Evolutionary conservation across 2,113 vertebrate species (phyloP).

Genomic region (Leptosomus discolor): DNA sequence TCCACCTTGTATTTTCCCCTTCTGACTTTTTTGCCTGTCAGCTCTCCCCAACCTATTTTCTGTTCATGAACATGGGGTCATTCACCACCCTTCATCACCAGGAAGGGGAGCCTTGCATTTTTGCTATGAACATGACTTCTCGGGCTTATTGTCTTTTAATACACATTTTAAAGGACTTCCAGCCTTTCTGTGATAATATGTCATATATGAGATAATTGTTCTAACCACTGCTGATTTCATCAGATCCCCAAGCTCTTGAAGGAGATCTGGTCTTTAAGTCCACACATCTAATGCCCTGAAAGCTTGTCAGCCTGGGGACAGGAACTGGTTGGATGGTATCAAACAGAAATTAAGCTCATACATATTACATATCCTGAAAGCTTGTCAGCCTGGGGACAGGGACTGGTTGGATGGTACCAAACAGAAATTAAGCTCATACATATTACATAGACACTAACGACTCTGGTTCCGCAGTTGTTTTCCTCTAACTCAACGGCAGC

Average conservation of each 20-base stretch:
- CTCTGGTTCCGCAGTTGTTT: neutral
- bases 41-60: neutral
- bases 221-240: neutral
- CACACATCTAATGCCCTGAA: neutral
- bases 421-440: neutral
- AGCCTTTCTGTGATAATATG: neutral
- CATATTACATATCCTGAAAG: neutral
- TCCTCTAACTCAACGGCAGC: neutral
- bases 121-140: neutral
- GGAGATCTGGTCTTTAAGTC: neutral
- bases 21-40: neutral
- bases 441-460: neutral
- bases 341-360: neutral
- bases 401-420: neutral
- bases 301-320: neutral
- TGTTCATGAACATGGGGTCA: neutral
- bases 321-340: neutral
- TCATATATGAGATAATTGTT: neutral
- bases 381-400: neutral
- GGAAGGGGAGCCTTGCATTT: neutral
- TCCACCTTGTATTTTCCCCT: neutral
- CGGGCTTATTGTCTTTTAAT: neutral
- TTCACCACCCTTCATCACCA: neutral
- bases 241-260: neutral
- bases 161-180: neutral